Conservation (phyloP, 2,113 vertebrate genomes). For the Gobiocypris rarus region DNA sequence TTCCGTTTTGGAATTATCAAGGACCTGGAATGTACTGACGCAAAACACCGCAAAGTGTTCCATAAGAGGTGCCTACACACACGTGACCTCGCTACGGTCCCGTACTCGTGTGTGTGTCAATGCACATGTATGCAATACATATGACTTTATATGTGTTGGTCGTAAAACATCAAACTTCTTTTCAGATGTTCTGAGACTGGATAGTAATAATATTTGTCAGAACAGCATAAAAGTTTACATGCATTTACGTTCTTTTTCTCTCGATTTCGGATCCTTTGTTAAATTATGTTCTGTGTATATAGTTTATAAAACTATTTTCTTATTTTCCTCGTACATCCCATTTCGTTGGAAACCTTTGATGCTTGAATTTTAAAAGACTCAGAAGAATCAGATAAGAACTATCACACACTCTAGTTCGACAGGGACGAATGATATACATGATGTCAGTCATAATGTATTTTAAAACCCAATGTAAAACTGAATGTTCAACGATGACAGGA, state of each 20-base stretch:
- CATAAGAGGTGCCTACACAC: constrained; percentile 76
- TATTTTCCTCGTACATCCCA: constrained; percentile 37
- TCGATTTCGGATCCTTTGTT: constrained; percentile 65
- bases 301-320: constrained; percentile 59
- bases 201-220: constrained; percentile 55
- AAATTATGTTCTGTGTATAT: constrained; percentile 59
- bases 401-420: constrained; percentile 74
- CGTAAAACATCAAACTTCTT: constrained; percentile 51
- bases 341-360: constrained; percentile 60
- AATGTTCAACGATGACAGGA: constrained; percentile 65
- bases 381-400: too few species aligned
- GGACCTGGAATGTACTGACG: constrained; percentile 73
- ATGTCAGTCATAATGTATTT: constrained; percentile 74
- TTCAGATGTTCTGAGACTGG: constrained; percentile 54
- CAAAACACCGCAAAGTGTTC: constrained; percentile 60
- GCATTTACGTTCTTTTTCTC: constrained; percentile 39
- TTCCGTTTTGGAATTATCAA: constrained; percentile 51
- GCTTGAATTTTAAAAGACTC: constrained; percentile 52
- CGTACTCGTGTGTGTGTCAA: constrained; percentile 45
- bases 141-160: constrained; percentile 57
- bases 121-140: constrained; percentile 61
- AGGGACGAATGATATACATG: constrained; percentile 76
- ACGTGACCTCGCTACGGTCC: constrained; percentile 66
- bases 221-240: constrained; percentile 74
- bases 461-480: constrained; percentile 63